These are phyloP conservation scores for Cichladusa arquata DNA, from an alignment of 2,113 vertebrate species.

Conservation along the genomic window DNA sequence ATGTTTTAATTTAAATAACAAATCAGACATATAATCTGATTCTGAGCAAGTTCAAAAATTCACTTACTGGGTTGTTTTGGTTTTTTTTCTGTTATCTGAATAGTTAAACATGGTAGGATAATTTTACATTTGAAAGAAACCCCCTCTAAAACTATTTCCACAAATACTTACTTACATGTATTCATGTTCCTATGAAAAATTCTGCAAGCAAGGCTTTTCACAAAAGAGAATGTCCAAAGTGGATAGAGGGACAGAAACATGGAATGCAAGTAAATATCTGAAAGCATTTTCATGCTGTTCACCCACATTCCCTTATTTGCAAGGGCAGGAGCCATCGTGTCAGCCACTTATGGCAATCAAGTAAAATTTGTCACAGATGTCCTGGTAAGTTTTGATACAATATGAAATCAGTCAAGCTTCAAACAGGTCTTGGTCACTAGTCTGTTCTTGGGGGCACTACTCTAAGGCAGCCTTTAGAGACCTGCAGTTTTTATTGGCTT, in stretches of 20 bases:
- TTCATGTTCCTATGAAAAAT: background rate
- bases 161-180: background rate
- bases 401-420: background rate
- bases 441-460: background rate
- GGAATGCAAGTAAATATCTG: background rate
- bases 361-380: background rate
- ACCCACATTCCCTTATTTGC: background rate
- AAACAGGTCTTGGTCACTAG: background rate
- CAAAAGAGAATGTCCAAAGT: background rate
- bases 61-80: background rate
- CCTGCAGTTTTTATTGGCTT: background rate
- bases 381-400: background rate
- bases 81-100: background rate
- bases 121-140: background rate
- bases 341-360: background rate
- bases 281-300: background rate
- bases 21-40: background rate
- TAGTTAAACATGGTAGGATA: background rate
- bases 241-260: background rate
- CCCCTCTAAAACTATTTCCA: background rate
- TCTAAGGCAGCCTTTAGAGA: background rate
- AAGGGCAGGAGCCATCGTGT: background rate
- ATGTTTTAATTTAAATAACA: background rate
- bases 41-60: background rate
- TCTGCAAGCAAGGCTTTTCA: background rate